Conservation (phyloP, 2,888 invertebrate species). For the Vesta saturnalis region DNA sequence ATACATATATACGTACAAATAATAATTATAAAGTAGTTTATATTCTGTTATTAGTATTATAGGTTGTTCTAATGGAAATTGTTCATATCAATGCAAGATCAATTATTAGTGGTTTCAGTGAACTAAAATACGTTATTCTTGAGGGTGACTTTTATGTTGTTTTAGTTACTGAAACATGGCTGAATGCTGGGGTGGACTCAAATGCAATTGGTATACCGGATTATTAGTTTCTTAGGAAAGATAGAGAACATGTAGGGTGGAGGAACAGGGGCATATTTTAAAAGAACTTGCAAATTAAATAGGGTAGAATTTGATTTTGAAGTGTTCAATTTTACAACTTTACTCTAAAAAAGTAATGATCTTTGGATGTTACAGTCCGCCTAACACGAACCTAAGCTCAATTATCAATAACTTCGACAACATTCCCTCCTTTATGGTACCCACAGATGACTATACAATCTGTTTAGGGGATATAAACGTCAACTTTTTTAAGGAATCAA, state of each 20-base stretch:
- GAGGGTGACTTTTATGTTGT: background rate
- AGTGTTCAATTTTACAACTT: background rate
- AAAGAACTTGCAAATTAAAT: background rate
- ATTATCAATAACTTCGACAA: background rate
- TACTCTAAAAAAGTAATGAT: background rate
- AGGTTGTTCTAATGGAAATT: too few relatives aligned
- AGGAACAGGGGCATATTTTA: constrained; percentile 1
- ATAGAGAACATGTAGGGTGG: background rate
- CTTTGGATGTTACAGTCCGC: background rate
- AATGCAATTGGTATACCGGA: background rate
- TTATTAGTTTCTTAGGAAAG: background rate
- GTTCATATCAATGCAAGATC: background rate
- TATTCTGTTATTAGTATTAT: too few relatives aligned
- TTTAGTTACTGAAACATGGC: background rate
- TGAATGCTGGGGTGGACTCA: background rate
- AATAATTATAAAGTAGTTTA: too few relatives aligned
- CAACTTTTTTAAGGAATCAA: constrained; percentile 2
- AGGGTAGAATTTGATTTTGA: too few relatives aligned
- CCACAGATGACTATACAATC: too few relatives aligned
- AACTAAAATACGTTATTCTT: background rate
- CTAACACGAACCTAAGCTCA: background rate
- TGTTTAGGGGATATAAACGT: background rate
- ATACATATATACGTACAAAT: too few relatives aligned
- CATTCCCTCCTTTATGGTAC: background rate
- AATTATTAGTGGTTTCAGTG: constrained; percentile 1